Evolutionary conservation across 2,797 vertebrate genomes (phyloP).

Genomic region (Argya squamiceps): DNA sequence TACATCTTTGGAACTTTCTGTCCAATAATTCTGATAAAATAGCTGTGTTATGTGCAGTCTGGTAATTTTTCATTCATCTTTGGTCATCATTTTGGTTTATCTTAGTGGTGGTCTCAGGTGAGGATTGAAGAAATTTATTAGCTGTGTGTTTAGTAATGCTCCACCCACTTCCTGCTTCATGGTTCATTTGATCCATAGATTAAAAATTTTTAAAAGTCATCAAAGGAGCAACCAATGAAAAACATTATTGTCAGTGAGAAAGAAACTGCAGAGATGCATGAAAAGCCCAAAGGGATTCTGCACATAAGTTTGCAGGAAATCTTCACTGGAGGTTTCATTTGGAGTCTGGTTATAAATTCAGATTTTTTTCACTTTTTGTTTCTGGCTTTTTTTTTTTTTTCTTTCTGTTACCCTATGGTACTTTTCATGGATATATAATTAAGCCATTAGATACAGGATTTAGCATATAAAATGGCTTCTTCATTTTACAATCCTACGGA

Average conservation of each 20-base stretch:
- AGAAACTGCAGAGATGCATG: background rate
- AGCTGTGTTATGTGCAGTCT: background rate
- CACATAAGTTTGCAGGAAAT: background rate
- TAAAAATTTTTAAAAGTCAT: background rate
- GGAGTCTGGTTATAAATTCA: background rate
- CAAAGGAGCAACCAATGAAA: background rate
- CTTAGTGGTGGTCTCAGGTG: background rate
- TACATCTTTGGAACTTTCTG: fast-evolving
- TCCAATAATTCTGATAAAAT: background rate
- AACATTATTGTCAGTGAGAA: background rate
- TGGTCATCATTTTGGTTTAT: background rate
- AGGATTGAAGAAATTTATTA: background rate
- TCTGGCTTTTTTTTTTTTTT: background rate
- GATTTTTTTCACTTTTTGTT: background rate
- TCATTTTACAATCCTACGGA: fast-evolving
- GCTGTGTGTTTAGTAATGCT: background rate
- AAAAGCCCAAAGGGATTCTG: background rate
- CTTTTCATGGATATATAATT: background rate
- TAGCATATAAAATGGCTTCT: background rate
- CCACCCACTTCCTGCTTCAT: background rate
- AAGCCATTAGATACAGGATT: background rate
- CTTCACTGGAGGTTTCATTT: background rate
- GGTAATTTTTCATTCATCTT: background rate
- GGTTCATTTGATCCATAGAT: background rate
- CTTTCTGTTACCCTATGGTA: background rate